Percentiles rank a stretch among this genome's conserved stretches.
Conservation (phyloP, 2,113 vertebrate species). For the Vimba vimba region DNA sequence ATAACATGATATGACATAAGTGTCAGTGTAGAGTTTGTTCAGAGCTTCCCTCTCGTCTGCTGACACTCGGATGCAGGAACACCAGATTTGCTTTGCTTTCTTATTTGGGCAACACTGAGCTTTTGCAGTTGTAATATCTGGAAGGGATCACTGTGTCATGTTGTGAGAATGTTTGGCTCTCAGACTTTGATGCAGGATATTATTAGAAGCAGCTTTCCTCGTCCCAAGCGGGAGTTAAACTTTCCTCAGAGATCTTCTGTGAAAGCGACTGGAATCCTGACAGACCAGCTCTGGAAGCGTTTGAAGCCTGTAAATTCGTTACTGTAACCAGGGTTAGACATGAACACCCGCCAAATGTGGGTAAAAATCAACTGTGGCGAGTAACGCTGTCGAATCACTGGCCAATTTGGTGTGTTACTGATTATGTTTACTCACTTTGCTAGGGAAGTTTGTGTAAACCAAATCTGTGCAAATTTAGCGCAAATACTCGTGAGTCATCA, state of each 20-base stretch:
- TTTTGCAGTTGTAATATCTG: conserved; percentile 65
- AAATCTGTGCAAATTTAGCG: too few relatives aligned
- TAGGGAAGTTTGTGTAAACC: too few relatives aligned
- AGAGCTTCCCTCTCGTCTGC: conserved; percentile 22
- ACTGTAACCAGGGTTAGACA: not conserved
- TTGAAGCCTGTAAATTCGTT: not conserved
- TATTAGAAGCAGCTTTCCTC: conserved; percentile 67
- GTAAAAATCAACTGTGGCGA: too few relatives aligned
- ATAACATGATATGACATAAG: not conserved
- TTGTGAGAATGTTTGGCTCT: conserved; percentile 59
- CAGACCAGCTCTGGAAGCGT: not conserved
- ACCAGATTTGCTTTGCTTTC: conserved; percentile 50
- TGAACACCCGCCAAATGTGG: too few relatives aligned
- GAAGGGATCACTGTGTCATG: conserved; percentile 59
- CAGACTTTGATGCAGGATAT: conserved; percentile 61
- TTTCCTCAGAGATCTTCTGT: conserved; percentile 56
- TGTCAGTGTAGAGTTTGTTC: not conserved
- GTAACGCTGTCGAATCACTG: too few relatives aligned
- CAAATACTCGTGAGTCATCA: too few relatives aligned
- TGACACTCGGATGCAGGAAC: conserved; percentile 54
- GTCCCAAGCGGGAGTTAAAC: conserved; percentile 60
- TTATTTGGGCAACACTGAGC: conserved; percentile 62
- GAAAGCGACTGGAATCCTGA: conserved; percentile 51
- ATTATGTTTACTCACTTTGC: too few relatives aligned
- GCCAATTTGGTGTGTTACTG: too few relatives aligned